phyloP scores from a whole-genome alignment of 2,888 invertebrate species.

The Cephus rjabovi region DNA sequence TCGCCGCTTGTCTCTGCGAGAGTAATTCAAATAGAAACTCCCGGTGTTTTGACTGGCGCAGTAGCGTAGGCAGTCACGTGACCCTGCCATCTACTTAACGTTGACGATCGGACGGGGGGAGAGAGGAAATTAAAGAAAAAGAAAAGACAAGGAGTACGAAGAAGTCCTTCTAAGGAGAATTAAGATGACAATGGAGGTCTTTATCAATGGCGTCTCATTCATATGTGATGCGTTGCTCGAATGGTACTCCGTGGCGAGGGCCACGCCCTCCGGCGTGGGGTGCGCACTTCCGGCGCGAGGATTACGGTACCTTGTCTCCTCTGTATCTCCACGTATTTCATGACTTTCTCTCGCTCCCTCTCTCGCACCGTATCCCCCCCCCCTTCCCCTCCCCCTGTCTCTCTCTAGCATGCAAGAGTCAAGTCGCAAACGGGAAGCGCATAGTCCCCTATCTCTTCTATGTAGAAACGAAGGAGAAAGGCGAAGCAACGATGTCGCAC shows the following conservation, averaged over 20 bases:
- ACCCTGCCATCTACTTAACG: too few relatives aligned
- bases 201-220: conserved; percentile 18
- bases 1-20: too few relatives aligned
- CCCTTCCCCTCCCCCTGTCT: not conserved
- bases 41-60: too few relatives aligned
- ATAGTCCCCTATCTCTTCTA: not conserved
- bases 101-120: too few relatives aligned
- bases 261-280: conserved; percentile 56
- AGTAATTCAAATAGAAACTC: too few relatives aligned
- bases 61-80: too few relatives aligned
- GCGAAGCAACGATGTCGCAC: too few relatives aligned
- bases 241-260: conserved; percentile 30
- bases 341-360: conserved; percentile 14
- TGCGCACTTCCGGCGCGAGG: conserved; percentile 52
- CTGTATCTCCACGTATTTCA: conserved; percentile 13
- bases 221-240: conserved; percentile 19
- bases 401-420: not conserved
- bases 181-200: conserved; percentile 31
- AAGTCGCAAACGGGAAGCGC: not conserved
- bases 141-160: conserved; percentile 27
- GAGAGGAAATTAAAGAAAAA: not conserved
- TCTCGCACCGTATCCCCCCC: conserved; percentile 3
- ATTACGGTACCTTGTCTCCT: conserved; percentile 34
- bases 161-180: conserved; percentile 7
- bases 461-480: not conserved